These are phyloP conservation scores for Pardosa pseudoannulata DNA, from an alignment of 2,888 invertebrate species.

Conservation along the genomic window DNA sequence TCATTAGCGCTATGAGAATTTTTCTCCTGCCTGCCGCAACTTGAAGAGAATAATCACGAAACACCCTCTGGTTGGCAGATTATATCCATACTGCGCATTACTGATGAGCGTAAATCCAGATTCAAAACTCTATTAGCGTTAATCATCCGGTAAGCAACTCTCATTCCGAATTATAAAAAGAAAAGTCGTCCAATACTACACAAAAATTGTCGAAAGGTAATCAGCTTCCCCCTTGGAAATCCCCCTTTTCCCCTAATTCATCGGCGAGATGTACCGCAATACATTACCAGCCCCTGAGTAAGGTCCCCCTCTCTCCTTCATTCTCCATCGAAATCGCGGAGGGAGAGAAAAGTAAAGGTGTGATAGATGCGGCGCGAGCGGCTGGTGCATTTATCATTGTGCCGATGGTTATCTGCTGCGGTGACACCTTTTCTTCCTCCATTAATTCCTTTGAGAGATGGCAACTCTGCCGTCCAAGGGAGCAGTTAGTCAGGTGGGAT, in stretches of 20 bases:
- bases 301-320: no score
- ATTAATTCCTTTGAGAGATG: constrained; percentile 1
- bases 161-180: no score
- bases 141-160: no score
- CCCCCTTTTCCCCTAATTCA: background rate
- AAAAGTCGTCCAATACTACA: no score
- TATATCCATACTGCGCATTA: no score
- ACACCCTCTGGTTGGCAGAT: no score
- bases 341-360: background rate
- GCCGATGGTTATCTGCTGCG: constrained; percentile 2
- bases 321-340: no score
- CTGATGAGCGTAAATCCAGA: no score
- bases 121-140: no score
- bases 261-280: background rate
- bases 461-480: background rate
- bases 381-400: background rate
- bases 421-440: constrained; percentile 5
- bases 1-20: no score
- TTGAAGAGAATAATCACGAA: no score
- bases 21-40: no score
- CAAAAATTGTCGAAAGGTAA: background rate
- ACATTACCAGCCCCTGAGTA: background rate
- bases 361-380: background rate
- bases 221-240: background rate
- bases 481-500: constrained; percentile 5